Conservation (phyloP, 2,113 vertebrate species). For the Andinoacara biseriatus region DNA sequence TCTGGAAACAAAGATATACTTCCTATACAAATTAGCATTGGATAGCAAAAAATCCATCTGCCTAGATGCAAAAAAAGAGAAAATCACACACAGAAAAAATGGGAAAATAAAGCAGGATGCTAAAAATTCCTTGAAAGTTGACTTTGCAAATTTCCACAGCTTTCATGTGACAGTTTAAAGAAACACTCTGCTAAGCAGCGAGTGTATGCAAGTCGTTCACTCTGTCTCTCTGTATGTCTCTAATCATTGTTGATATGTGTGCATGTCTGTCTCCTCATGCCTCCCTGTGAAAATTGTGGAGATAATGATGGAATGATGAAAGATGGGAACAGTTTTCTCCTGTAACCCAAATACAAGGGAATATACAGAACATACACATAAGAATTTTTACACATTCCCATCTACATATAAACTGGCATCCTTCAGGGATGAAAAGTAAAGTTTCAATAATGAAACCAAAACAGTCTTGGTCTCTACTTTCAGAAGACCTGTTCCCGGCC, state of each 20-base stretch:
- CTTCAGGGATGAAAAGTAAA: neutral
- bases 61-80: neutral
- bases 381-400: neutral
- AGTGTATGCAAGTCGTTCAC: neutral
- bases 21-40: no score
- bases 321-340: neutral
- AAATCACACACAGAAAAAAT: neutral
- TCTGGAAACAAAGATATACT: no score
- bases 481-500: neutral
- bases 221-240: conserved; percentile 1
- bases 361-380: neutral
- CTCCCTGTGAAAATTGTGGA: neutral
- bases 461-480: neutral
- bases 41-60: no score
- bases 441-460: neutral
- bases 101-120: neutral
- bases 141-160: conserved; percentile 16
- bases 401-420: neutral
- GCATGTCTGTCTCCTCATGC: conserved; percentile 12
- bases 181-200: conserved; percentile 6
- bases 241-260: conserved; percentile 44
- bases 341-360: neutral
- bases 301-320: neutral
- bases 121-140: conserved; percentile 41
- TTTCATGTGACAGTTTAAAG: conserved; percentile 41